A percentile compares a stretch with the other conserved stretches of the same genome.
phyloP scores from a whole-genome alignment of 2,113 vertebrate species.

The Pongo abelii region DNA sequence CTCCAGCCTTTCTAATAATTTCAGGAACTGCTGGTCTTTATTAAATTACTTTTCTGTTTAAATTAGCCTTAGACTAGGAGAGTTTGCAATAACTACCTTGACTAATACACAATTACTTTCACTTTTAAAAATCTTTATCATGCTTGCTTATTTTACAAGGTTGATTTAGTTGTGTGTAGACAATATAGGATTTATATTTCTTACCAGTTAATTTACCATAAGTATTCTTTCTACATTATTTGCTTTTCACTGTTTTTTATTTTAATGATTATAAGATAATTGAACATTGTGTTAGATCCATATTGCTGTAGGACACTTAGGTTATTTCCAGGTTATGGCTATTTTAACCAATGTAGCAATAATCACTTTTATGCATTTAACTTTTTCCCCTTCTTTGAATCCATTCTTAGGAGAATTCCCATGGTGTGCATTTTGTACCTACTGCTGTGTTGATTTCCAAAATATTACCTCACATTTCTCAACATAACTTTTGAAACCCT shows the following conservation, averaged over 20 bases:
- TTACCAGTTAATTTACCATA: not conserved
- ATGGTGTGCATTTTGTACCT: not conserved
- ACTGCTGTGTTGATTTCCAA: not conserved
- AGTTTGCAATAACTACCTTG: not conserved
- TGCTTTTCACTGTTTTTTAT: not conserved
- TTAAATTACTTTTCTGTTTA: not conserved
- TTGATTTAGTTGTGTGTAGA: not conserved
- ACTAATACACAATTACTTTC: not conserved
- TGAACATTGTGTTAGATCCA: not conserved
- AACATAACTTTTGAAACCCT: not conserved
- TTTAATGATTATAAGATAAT: not conserved
- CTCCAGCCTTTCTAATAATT: not conserved
- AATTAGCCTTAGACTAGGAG: not conserved
- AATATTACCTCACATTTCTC: not conserved
- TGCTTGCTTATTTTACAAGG: not conserved
- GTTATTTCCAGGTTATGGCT: not conserved
- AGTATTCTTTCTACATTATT: not conserved
- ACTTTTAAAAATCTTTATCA: not conserved
- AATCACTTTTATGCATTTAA: not conserved
- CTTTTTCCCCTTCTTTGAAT: not conserved
- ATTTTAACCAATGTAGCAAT: not conserved
- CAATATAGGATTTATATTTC: not conserved
- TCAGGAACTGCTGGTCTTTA: not conserved
- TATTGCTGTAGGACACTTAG: not conserved
- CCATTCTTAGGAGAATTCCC: not conserved